Evolutionary conservation across 2,797 vertebrate species (phyloP), one percentile per base, ranked within the genome.

Genomic region (Diplodus sargus): DNA sequence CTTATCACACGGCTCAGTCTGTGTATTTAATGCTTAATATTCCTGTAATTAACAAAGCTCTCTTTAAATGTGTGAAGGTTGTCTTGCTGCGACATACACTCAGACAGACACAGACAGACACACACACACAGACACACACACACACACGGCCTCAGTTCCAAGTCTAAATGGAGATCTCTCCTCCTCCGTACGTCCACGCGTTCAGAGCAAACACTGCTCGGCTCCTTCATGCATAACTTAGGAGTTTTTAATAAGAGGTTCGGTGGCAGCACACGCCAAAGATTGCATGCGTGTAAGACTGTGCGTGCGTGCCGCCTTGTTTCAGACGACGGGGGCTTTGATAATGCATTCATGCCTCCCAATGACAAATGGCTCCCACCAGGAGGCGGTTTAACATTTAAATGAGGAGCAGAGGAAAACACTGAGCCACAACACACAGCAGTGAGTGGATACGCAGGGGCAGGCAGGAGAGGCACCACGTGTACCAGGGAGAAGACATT

Each of bases 331-430:
- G 76, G 74, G 70, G 81, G 82, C 76, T 85, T 87, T 76, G 91
- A 90, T 93, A 90, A 93, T 92, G 80, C 90, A 90, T 87, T 90
- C 83, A 65, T 86, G 78, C 74, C 75, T 92, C 76, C 90, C 83
- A 87, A 91, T 93, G 93, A 94, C 93, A 94, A 93, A 93, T 90
- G 85, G 83, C 89, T 82, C 85, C 85, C 92, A 90, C 90, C 84
- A 86, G 87, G 88, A 89, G 85, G 84, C 48, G 23, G 85, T 85
- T 92, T 89, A 93, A 91, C 88, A 93, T 93, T 93, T 89, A 92
- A 92, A 92, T 91, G 88, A 93, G 87, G 82, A 90, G 85, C 87
- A 79, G 85, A 59, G 79, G 85, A 77, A 91, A 89, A 88, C 82
- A 90, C 1, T 75, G 84, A 87, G 79, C 34, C 76, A 74, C 85